These are phyloP conservation scores for Clarias pachynema DNA, from an alignment of 2,797 vertebrate genomes.

Conservation along the genomic window DNA sequence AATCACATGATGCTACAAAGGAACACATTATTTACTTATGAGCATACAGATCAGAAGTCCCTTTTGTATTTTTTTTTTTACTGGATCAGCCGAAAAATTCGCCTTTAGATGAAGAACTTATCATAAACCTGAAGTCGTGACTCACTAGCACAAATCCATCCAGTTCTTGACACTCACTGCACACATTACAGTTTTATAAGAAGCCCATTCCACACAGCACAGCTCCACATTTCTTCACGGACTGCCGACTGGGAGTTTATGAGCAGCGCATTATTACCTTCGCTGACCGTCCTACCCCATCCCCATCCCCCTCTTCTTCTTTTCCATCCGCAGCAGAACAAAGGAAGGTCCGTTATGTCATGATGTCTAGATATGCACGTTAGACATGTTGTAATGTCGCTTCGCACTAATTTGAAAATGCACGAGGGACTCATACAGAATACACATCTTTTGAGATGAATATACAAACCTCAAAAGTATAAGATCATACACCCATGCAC, in stretches of 20 bases:
- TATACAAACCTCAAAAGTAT: background rate
- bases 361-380: slow-evolving; percentile 13
- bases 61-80: background rate
- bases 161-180: background rate
- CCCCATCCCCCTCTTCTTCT: slow-evolving; percentile 32
- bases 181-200: background rate
- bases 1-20: slow-evolving; percentile 38
- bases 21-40: slow-evolving; percentile 40
- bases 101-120: background rate
- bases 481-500: background rate
- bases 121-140: background rate
- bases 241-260: slow-evolving; percentile 25
- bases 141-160: background rate
- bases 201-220: background rate
- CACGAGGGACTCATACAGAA: background rate
- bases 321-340: slow-evolving; percentile 43
- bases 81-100: background rate
- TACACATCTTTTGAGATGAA: background rate
- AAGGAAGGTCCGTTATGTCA: slow-evolving; percentile 43
- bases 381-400: background rate
- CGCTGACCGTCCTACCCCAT: slow-evolving; percentile 29
- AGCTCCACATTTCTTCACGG: background rate
- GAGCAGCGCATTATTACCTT: slow-evolving; percentile 38
- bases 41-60: background rate
- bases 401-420: background rate